Base-by-base conservation (phyloP, 1,140 invertebrate species). In the Heterodera carotae region DNA sequence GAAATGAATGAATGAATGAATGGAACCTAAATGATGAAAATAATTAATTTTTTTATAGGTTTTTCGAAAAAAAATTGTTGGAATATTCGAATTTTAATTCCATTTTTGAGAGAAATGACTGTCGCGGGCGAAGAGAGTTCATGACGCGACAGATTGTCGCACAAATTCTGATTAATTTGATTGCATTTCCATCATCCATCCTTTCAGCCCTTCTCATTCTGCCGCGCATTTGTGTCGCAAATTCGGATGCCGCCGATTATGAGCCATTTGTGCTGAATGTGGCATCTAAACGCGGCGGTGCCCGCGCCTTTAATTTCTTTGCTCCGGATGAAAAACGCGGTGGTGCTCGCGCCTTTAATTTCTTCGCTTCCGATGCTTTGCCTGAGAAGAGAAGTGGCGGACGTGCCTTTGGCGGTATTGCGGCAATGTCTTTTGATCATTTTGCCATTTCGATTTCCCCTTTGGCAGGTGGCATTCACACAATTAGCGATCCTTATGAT, bases 281-380 rank as follows among this genome's bases (percentile, higher is more conserved):
- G n/a, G n/a, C n/a, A n/a, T 59, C 60, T 39, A 56, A 33, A 15
- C n/a, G 27, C 7, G 64, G 71, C 64, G 62, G 62, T 27, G 72
- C 48, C 2, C 59, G 72, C 27, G 56, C 72, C 33, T 74, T 74
- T 36, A 56, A 56, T 22, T 22, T 56, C 22, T 56, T 56, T 22
- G 48, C 18, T 53, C 53, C 31, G 36, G 25, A 39, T 12, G n/a
- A 74, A 27, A 56, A 33, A 15, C n/a, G 27, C 7, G 64, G 71
- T 36, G 62, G 62, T 27, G 72, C 48, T 3, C 59, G 72, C 27
- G 56, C 72, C 33, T 74, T 74, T 36, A 56, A 56, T 22, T 22
- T 56, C 22, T 56, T 56, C 5, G 48, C 18, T n/a, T 56, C 48
- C 1, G 48, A 15, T 56, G 48, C 48, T 15, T 56, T 56, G 5